Percentiles rank a stretch among this genome's conserved stretches.
Evolutionary conservation across 2,888 invertebrate genomes (phyloP).

Genomic region (Euplagia quadripunctaria): DNA sequence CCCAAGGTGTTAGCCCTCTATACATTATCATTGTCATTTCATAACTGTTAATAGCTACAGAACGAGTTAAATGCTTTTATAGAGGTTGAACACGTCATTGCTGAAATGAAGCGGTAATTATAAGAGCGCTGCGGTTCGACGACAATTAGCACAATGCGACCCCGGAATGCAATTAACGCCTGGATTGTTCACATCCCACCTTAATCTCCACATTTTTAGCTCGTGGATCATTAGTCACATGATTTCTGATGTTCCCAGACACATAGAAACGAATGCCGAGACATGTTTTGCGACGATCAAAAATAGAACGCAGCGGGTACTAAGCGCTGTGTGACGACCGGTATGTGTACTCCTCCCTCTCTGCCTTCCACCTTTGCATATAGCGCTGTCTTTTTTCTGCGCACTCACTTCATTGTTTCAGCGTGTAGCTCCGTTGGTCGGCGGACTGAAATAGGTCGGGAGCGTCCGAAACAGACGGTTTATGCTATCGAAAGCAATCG

Average conservation of each 20-base stretch:
- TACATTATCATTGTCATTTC: constrained; percentile 69
- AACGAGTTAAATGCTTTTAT: constrained; percentile 61
- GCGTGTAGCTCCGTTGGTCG: constrained; percentile 79
- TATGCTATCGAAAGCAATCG: constrained; percentile 80
- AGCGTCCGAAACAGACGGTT: constrained; percentile 83
- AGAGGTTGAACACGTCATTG: constrained; percentile 58
- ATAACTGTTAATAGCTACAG: constrained; percentile 64
- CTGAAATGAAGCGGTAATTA: constrained; percentile 56
- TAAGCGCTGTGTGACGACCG: constrained; percentile 81
- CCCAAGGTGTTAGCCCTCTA: constrained; percentile 68
- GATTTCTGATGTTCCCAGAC: constrained; percentile 85
- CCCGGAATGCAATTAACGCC: constrained; percentile 40
- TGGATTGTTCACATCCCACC: constrained; percentile 41
- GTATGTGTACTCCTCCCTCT: constrained; percentile 73
- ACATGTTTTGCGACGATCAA: constrained; percentile 85
- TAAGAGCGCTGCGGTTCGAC: constrained; percentile 39
- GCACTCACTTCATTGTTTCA: constrained; percentile 84
- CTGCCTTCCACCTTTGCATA: constrained; percentile 66
- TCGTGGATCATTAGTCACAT: constrained; percentile 83
- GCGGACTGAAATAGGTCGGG: constrained; percentile 85
- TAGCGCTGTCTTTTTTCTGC: constrained; percentile 79
- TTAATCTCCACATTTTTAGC: constrained; percentile 62
- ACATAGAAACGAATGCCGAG: constrained; percentile 86
- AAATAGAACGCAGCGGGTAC: constrained; percentile 86
- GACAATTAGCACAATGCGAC: constrained; percentile 46